These are phyloP conservation scores for Ridgeia piscesae DNA, from an alignment of 1,140 invertebrate genomes.

Conservation along the genomic window DNA sequence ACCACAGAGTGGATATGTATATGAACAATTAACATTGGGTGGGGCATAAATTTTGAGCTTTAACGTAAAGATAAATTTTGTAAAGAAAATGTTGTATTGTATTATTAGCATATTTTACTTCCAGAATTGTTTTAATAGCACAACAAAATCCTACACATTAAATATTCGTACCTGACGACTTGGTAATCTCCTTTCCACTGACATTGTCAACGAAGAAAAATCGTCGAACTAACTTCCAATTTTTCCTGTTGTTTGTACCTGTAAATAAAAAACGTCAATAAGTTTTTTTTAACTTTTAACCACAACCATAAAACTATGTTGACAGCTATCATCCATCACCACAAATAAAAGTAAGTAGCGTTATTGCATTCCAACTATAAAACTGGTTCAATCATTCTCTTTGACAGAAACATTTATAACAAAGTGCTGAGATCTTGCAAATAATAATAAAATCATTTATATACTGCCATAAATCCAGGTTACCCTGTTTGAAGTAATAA, in stretches of 20 bases:
- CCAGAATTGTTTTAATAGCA: too few relatives aligned
- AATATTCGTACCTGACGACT: neutral
- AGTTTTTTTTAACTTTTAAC: neutral
- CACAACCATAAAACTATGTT: neutral
- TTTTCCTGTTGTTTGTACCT: conserved; percentile 28
- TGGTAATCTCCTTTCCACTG: conserved; percentile 53
- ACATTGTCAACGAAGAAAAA: conserved; percentile 70
- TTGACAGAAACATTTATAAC: neutral
- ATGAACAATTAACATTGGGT: too few relatives aligned
- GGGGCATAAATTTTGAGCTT: too few relatives aligned
- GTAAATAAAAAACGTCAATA: neutral
- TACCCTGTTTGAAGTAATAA: too few relatives aligned
- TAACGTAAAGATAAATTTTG: too few relatives aligned
- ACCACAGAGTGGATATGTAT: too few relatives aligned
- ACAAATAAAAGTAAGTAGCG: neutral
- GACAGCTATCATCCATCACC: neutral
- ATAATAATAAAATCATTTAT: too few relatives aligned
- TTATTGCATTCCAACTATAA: neutral
- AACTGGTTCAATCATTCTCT: neutral
- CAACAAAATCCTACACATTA: too few relatives aligned
- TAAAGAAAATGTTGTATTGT: too few relatives aligned
- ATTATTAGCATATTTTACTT: too few relatives aligned
- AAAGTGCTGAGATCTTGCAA: neutral
- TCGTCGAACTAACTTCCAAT: conserved; percentile 63
- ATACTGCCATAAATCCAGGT: too few relatives aligned